Base-by-base conservation (phyloP, 2,113 vertebrate species). In the Rhodinocichla rosea region DNA sequence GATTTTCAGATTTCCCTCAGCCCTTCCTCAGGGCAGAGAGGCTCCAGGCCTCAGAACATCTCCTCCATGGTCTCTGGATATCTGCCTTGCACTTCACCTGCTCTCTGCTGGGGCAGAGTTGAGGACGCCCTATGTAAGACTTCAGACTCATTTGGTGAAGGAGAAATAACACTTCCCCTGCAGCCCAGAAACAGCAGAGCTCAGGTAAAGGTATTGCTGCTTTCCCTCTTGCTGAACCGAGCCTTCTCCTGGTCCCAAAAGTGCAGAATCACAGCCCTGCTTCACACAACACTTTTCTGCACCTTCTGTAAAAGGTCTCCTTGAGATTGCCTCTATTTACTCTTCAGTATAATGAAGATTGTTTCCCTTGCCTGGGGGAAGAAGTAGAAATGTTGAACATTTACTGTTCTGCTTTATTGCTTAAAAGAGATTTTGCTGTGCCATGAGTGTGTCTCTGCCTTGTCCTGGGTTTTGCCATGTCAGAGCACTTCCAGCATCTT, bases 391-490 rank as follows among this genome's bases (percentile, higher is more conserved):
- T 70, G 33, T 13, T 74, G 82, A 74, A 83, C 91, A 85, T 62
- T 65, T 73, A 83, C 47, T 91, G 23, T 70, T 83, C 63, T 85
- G 63, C 27, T 27, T 80, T 95, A 83, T 33, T 88, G 55, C 53
- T 94, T 67, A 56, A 33, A 76, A 90, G 63, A 33, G 57, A 15
- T 80, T 50, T 79, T 88, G 37, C 45, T 69, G 40, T 73, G 49
- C 70, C 62, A 33, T 23, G 33, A 7, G 1, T 24, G 26, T 33
- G 55, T 55, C 65, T 91, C 67, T 74, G 69, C 63, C 59, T 79
- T 68, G 78, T 55, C 60, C 74, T 44, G 39, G 18, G 55, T 93
- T 95, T 95, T 95, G 94, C 79, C 92, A 42, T 70, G 64, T 32
- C 30, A 24, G 27, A 77, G 33, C 24, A 28, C 79, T 74, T 70